phyloP scores from a whole-genome alignment of 2,113 vertebrate species.

The Ciconia stormi region DNA sequence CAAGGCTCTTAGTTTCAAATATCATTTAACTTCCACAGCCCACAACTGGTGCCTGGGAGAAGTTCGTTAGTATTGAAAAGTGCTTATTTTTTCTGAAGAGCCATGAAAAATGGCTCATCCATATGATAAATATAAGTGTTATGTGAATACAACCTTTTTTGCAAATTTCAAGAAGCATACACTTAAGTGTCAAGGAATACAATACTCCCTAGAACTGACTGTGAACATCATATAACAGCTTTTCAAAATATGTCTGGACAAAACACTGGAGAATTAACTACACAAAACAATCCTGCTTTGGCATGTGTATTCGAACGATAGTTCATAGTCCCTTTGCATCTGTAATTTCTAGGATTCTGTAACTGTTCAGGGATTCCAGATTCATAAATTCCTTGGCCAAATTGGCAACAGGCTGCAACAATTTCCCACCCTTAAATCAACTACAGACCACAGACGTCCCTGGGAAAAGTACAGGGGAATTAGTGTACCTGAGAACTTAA shows the following conservation, averaged over 20 bases:
- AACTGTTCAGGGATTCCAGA: neutral
- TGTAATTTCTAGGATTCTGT: conserved; percentile 7
- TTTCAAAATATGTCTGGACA: neutral
- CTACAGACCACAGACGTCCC: neutral
- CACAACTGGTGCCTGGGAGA: neutral
- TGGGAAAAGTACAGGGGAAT: neutral
- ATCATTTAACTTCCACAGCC: neutral
- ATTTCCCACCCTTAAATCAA: conserved; percentile 37
- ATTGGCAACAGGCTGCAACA: neutral
- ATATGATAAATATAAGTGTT: neutral
- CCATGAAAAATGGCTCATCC: neutral
- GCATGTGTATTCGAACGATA: neutral
- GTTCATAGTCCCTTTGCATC: neutral
- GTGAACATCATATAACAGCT: neutral
- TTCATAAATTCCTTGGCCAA: conserved; percentile 18
- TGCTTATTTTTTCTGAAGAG: neutral
- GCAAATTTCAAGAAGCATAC: neutral
- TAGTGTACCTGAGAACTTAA: neutral
- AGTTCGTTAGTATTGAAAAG: neutral
- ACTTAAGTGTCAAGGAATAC: neutral
- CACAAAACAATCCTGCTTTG: conserved; percentile 10
- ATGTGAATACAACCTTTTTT: neutral
- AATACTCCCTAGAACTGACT: neutral
- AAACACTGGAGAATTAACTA: neutral
- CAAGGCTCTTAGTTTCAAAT: neutral